Evolutionary conservation across 2,113 vertebrate genomes (phyloP).

Genomic region (Plectropomus leopardus): DNA sequence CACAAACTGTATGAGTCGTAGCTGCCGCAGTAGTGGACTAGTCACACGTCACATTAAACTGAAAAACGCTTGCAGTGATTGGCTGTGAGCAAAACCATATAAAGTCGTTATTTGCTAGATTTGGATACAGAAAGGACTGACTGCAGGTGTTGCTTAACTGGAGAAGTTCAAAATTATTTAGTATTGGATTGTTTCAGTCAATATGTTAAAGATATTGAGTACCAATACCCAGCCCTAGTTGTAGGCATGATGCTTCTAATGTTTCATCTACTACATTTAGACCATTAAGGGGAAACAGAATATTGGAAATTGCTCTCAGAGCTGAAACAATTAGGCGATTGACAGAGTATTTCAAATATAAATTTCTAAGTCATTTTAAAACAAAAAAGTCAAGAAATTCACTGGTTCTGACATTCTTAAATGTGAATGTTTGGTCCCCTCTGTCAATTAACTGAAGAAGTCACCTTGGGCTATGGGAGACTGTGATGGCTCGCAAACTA

Average conservation of each 20-base stretch:
- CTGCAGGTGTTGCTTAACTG: too few species aligned
- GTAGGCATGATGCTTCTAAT: not conserved
- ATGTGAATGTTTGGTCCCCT: not conserved
- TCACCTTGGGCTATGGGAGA: not conserved
- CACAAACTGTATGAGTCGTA: too few species aligned
- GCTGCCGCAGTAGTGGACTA: too few species aligned
- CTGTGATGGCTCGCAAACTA: not conserved
- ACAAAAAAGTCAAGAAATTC: not conserved
- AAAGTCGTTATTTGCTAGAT: too few species aligned
- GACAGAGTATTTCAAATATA: not conserved
- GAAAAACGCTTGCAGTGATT: too few species aligned
- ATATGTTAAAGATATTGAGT: too few species aligned
- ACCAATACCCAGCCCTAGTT: too few species aligned
- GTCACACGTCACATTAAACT: too few species aligned
- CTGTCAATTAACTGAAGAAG: not conserved
- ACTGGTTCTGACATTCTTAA: not conserved
- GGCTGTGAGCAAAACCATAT: too few species aligned
- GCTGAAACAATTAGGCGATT: not conserved
- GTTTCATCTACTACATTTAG: not conserved
- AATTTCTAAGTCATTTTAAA: not conserved
- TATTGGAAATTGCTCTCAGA: not conserved
- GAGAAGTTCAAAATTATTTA: too few species aligned
- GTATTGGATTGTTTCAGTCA: too few species aligned
- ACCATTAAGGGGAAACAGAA: not conserved
- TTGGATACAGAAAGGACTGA: too few species aligned